Percentiles rank a stretch among this genome's conserved stretches.
Evolutionary conservation across 1,140 invertebrate genomes (phyloP).

Genomic region (Meloidogyne chitwoodi): DNA sequence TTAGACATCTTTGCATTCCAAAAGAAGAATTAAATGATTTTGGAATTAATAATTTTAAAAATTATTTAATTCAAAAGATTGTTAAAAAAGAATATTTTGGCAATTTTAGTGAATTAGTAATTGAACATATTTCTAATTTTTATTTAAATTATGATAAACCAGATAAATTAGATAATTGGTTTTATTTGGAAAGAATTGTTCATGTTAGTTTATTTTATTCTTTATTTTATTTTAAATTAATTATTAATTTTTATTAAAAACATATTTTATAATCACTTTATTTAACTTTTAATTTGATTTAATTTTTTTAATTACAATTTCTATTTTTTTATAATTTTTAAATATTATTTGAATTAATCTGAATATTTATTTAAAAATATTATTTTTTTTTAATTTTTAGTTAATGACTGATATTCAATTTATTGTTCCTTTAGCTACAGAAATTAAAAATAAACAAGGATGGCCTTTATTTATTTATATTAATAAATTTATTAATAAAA

Average conservation of each 20-base stretch:
- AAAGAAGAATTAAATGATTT: neutral
- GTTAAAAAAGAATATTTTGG: constrained; percentile 16
- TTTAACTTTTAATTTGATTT: too few relatives aligned
- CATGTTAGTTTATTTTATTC: neutral
- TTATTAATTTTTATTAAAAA: too few relatives aligned
- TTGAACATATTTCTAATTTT: constrained; percentile 5
- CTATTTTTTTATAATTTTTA: too few relatives aligned
- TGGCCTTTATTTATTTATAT: constrained; percentile 24
- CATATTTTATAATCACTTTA: too few relatives aligned
- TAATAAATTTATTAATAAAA: constrained; percentile 21
- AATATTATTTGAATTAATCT: neutral
- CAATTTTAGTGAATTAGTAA: neutral
- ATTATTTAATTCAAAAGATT: constrained; percentile 6
- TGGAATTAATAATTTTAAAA: constrained; percentile 6
- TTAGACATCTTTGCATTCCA: constrained; percentile 16
- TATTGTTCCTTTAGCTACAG: constrained; percentile 21
- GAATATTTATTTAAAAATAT: neutral
- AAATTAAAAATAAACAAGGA: constrained; percentile 23
- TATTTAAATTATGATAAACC: constrained; percentile 14
- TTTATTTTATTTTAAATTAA: too few relatives aligned
- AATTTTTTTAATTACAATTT: too few relatives aligned
- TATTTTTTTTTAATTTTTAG: neutral
- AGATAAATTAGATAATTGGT: constrained; percentile 12
- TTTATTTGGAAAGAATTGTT: constrained; percentile 7
- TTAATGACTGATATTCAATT: constrained; percentile 28